phyloP scores from a whole-genome alignment of 2,888 invertebrate species.

The Pteria penguin region DNA sequence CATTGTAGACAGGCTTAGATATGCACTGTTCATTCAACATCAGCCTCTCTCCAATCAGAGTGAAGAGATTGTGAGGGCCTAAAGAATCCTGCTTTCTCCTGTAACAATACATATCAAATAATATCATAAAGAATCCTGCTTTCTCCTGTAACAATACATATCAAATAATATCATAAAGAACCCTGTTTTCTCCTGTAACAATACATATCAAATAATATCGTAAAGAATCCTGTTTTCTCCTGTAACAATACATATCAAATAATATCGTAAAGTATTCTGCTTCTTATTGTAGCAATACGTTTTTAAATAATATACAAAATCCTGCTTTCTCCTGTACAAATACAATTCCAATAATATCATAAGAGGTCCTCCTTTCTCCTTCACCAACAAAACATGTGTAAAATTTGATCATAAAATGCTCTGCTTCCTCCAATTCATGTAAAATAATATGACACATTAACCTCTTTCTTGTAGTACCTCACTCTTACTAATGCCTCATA shows the following conservation, averaged over 20 bases:
- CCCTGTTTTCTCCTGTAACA: constrained; percentile 95
- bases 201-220: constrained; percentile 82
- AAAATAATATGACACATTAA: too few relatives aligned
- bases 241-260: constrained; percentile 81
- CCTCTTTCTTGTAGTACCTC: too few relatives aligned
- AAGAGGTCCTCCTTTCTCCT: too few relatives aligned
- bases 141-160: constrained; percentile 87
- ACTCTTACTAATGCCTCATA: too few relatives aligned
- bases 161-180: constrained; percentile 91
- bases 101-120: constrained; percentile 64
- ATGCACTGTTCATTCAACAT: constrained; percentile 93
- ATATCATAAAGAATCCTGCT: constrained; percentile 97
- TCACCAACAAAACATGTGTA: too few relatives aligned
- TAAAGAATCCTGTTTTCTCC: constrained; percentile 99
- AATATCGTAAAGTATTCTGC: neutral
- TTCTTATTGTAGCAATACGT: neutral
- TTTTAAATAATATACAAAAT: too few relatives aligned
- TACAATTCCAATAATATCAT: too few relatives aligned
- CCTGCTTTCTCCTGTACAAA: too few relatives aligned
- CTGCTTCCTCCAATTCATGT: too few relatives aligned
- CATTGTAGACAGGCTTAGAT: constrained; percentile 97
- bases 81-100: constrained; percentile 99
- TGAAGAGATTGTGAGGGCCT: constrained; percentile 99
- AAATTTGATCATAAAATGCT: too few relatives aligned
- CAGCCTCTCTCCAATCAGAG: constrained; percentile 94